These are phyloP conservation scores for Scaptomyza cyrtandrae DNA, from an alignment of 2,888 invertebrate species.

Conservation along the genomic window DNA sequence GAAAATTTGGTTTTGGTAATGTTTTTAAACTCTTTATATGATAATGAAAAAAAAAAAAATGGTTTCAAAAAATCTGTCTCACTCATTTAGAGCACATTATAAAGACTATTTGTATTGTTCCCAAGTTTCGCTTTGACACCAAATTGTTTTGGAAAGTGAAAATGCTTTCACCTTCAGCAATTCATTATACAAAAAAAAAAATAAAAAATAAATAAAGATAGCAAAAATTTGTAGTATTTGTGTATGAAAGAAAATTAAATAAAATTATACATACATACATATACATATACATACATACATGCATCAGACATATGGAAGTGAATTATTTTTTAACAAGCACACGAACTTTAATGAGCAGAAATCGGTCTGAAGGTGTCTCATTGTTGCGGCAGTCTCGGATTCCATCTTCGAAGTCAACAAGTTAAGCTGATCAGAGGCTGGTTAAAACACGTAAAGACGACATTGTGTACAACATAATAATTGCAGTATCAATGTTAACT, in stretches of 20 bases:
- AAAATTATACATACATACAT: slow-evolving; percentile 49
- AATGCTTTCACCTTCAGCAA: slow-evolving; percentile 82
- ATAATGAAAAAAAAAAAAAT: background rate
- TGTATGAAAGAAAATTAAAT: slow-evolving; percentile 55
- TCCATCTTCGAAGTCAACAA: slow-evolving; percentile 23
- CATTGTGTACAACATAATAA: slow-evolving; percentile 45
- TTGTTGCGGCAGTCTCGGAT: slow-evolving; percentile 31
- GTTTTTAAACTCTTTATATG: background rate
- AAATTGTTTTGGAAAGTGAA: slow-evolving; percentile 81
- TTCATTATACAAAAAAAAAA: slow-evolving; percentile 55
- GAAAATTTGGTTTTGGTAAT: no score
- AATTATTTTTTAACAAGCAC: slow-evolving; percentile 9
- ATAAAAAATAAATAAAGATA: slow-evolving; percentile 14
- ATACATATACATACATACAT: slow-evolving; percentile 18
- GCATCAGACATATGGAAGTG: slow-evolving; percentile 31
- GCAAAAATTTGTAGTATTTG: slow-evolving; percentile 30
- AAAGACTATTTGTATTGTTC: slow-evolving; percentile 63
- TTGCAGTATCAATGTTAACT: slow-evolving; percentile 39
- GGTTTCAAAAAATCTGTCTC: slow-evolving; percentile 7
- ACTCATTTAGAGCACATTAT: slow-evolving; percentile 42
- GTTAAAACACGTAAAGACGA: background rate
- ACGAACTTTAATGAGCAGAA: slow-evolving; percentile 28
- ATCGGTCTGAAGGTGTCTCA: slow-evolving; percentile 39
- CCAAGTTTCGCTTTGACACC: slow-evolving; percentile 67
- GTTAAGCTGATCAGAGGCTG: slow-evolving; percentile 17